phyloP scores from a whole-genome alignment of 2,797 vertebrate species.

The Jordanella pulchra region DNA sequence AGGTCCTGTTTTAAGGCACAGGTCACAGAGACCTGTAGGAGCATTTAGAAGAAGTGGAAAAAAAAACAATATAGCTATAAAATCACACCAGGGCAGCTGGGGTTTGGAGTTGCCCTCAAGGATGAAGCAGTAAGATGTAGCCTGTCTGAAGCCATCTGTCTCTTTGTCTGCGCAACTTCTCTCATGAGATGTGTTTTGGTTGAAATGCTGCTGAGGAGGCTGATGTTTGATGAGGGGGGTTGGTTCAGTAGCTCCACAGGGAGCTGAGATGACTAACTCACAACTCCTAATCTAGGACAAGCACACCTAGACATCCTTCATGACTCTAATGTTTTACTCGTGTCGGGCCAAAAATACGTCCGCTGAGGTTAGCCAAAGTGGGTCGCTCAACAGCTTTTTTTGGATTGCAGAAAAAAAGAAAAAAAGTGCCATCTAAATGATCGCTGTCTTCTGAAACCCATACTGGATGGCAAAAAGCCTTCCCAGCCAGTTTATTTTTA shows the following conservation, averaged over 20 bases:
- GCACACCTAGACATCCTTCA: slow-evolving; percentile 84
- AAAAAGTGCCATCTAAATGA: slow-evolving; percentile 84
- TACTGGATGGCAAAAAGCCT: slow-evolving; percentile 73
- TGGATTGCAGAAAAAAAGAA: slow-evolving; percentile 79
- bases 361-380: slow-evolving; percentile 83
- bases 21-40: slow-evolving; percentile 65
- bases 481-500: slow-evolving; percentile 81
- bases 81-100: slow-evolving; percentile 26
- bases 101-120: slow-evolving; percentile 56
- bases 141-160: slow-evolving; percentile 71
- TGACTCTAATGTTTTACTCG: slow-evolving; percentile 82
- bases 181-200: slow-evolving; percentile 65
- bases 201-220: slow-evolving; percentile 65
- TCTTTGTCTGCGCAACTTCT: slow-evolving; percentile 57
- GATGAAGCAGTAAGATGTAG: slow-evolving; percentile 51
- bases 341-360: slow-evolving; percentile 82
- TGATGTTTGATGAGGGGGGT: slow-evolving; percentile 74
- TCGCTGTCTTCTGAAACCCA: slow-evolving; percentile 79
- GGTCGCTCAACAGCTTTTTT: slow-evolving; percentile 83
- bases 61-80: slow-evolving; percentile 31
- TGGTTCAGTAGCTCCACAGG: slow-evolving; percentile 58
- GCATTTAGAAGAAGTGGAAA: slow-evolving; percentile 25
- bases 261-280: slow-evolving; percentile 77
- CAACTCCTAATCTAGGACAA: slow-evolving; percentile 83
- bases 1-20: slow-evolving; percentile 60